A percentile compares a stretch with the other conserved stretches of the same genome.
These are phyloP conservation scores for Xylocampa areola DNA, from an alignment of 2,888 invertebrate species.

Conservation along the genomic window DNA sequence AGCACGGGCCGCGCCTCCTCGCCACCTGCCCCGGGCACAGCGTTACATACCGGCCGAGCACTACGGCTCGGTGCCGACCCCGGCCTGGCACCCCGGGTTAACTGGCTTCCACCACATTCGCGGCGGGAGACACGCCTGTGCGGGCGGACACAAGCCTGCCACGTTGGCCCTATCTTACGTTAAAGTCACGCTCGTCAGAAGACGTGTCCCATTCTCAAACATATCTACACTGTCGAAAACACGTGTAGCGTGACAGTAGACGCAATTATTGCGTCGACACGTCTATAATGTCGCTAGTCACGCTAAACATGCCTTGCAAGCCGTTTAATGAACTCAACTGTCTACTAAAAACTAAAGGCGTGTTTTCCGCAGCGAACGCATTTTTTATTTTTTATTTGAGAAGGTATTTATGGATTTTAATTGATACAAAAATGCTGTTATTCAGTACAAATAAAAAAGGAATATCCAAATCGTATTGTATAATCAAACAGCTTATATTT, in stretches of 20 bases:
- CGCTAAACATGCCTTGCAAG: not conserved
- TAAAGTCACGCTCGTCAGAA: no score
- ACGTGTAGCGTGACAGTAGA: not conserved
- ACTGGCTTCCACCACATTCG: constrained; percentile 28
- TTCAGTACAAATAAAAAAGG: not conserved
- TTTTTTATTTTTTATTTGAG: constrained; percentile 2
- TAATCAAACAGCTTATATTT: no score
- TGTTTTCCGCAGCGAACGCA: constrained; percentile 45
- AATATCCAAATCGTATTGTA: no score
- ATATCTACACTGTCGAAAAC: not conserved
- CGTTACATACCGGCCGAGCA: constrained; percentile 25
- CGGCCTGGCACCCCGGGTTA: constrained; percentile 43
- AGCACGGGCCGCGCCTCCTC: constrained; percentile 76
- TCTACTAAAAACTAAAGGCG: constrained; percentile 14
- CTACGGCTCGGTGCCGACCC: constrained; percentile 51
- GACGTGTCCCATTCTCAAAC: no score
- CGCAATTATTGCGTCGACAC: no score
- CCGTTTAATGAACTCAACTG: no score
- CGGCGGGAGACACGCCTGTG: constrained; percentile 39
- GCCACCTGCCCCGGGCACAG: constrained; percentile 60
- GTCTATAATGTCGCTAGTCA: not conserved
- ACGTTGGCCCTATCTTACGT: no score
- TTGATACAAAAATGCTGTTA: no score
- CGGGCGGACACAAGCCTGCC: not conserved
- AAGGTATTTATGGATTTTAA: not conserved